Conservation (phyloP, 53 echinoderm and acorn worm species). For the Luidia sarsii region DNA sequence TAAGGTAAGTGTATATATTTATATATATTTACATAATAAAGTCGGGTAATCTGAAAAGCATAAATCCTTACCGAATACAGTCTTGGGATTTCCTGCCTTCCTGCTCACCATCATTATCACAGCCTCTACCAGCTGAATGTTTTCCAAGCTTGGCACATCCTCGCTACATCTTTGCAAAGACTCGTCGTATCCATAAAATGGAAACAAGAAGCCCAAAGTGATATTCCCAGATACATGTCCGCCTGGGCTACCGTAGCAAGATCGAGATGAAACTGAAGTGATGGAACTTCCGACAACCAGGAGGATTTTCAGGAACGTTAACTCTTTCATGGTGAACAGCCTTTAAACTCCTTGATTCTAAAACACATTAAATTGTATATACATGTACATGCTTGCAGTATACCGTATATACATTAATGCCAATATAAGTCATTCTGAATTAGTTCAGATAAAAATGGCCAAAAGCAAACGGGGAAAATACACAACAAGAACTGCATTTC, state of each 20-base stretch:
- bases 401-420: too few relatives aligned
- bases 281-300: neutral
- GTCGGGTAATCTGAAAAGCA: neutral
- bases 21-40: neutral
- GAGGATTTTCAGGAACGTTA: neutral
- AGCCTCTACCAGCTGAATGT: conserved; percentile 77
- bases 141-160: conserved; percentile 38
- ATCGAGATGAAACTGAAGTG: neutral
- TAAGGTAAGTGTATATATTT: too few relatives aligned
- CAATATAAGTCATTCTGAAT: too few relatives aligned
- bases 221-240: conserved; percentile 65
- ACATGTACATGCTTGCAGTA: too few relatives aligned
- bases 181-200: conserved; percentile 48
- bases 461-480: too few relatives aligned
- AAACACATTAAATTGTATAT: too few relatives aligned
- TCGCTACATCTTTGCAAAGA: neutral
- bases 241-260: neutral
- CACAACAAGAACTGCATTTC: too few relatives aligned
- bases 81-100: conserved; percentile 6
- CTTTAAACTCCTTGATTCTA: too few relatives aligned
- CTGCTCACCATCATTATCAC: conserved; percentile 25
- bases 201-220: conserved; percentile 75
- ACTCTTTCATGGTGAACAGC: neutral
- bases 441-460: too few relatives aligned
- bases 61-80: conserved; percentile 57